Evolutionary conservation across 2,113 vertebrate genomes (phyloP).

Genomic region (Mesitornis unicolor): DNA sequence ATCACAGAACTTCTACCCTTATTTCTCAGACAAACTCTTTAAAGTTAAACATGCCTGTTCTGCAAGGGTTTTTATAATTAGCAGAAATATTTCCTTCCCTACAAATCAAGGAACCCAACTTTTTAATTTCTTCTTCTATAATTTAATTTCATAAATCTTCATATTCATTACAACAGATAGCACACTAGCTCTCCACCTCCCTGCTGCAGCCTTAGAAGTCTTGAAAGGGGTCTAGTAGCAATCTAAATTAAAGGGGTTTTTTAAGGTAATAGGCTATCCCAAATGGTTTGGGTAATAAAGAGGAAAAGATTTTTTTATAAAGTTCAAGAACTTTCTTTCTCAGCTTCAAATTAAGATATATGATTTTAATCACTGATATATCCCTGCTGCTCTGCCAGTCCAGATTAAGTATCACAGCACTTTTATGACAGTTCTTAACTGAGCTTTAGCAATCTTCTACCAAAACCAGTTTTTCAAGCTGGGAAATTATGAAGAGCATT

Average conservation of each 20-base stretch:
- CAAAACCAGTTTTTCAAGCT: not conserved
- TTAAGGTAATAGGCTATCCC: not conserved
- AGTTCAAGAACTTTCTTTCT: not conserved
- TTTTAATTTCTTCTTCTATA: not conserved
- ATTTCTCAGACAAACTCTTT: not conserved
- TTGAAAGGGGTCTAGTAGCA: not conserved
- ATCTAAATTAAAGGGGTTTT: accelerated
- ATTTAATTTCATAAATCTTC: not conserved
- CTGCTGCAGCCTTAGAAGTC: not conserved
- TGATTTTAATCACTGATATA: not conserved
- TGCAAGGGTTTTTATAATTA: not conserved
- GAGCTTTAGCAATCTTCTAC: not conserved
- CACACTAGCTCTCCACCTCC: not conserved
- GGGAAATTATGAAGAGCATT: not conserved
- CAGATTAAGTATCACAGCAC: not conserved
- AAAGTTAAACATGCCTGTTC: not conserved
- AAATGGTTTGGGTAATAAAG: not conserved
- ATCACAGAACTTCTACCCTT: not conserved
- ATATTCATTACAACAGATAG: not conserved
- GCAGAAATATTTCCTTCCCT: not conserved
- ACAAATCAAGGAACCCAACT: not conserved
- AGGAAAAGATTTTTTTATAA: not conserved
- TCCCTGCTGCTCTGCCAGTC: not conserved
- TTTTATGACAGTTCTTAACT: not conserved
- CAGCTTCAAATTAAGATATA: not conserved